Evolutionary conservation across 2,113 vertebrate species (phyloP), one percentile per base, ranked within the genome.

Genomic region (Cygnus buccinator): DNA sequence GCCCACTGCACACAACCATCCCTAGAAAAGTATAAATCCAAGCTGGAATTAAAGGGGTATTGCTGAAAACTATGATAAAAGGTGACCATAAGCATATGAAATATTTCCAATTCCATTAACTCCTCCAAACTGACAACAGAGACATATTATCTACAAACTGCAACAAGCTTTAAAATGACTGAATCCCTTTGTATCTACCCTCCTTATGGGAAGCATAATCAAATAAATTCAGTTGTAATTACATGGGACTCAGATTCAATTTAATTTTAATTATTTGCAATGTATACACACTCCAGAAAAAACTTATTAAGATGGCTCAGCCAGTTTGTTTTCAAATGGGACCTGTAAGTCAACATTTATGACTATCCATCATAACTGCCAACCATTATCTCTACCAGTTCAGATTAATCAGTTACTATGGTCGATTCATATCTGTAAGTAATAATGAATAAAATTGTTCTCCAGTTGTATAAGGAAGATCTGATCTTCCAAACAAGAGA

Each of bases 261-360:
- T 98, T 95, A 95, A 96, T 97, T 97, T 98, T 96, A 97, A 98
- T 97, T 98, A 97, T 97, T 97, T 97, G 97, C 96, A 97, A 96
- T 86, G 86, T 97, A 97, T 96, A 97, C 96, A 97, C 95, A 87
- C 90, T 96, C 94, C 96, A 95, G 95, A 79, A 95, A 97, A 96
- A 95, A 52, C 93, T 98, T 95, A 97, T 97, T 97, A 97, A 84
- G 93, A 66, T 90, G 88, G 83, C 84, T 95, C 86, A 97, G 95
- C 76, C 75, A 89, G 85, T 92, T 95, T 93, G 85, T 97, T 98
- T 97, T 91, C 95, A 97, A 94, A 84, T 9, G 55, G 90, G 93
- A 95, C 91, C 1, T 1, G 70, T 91, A 91, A 98, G 95, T 92
- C 94, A 98, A 95, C 87, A 85, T 89, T 93, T 62, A 97, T 2